These are phyloP conservation scores for Sebastes matsubarae DNA, from an alignment of 2,797 vertebrate species.

Conservation along the genomic window DNA sequence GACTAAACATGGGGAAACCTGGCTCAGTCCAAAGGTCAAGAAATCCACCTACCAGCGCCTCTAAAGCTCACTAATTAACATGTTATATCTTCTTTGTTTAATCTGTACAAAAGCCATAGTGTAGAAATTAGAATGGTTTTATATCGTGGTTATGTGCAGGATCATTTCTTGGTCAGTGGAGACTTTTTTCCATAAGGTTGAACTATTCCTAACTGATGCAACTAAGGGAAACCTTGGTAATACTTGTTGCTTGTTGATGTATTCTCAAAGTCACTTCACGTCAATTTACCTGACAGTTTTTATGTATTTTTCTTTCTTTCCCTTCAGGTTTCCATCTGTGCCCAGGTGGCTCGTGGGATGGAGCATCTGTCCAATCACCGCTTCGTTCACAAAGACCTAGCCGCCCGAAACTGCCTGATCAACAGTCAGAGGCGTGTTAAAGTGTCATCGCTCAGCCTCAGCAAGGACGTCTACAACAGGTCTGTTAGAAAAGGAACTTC, in stretches of 20 bases:
- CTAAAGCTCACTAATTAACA: not conserved
- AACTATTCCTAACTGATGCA: not conserved
- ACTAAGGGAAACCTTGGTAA: not conserved
- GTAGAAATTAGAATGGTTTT: not conserved
- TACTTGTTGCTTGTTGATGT: not conserved
- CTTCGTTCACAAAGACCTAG: slow-evolving; percentile 96
- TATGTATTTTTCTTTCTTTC: not conserved
- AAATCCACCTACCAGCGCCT: not conserved
- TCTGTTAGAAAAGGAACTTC: slow-evolving; percentile 42
- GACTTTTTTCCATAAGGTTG: accelerated
- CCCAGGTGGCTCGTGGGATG: slow-evolving; percentile 96
- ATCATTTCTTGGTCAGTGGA: not conserved
- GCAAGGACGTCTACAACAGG: slow-evolving; percentile 98
- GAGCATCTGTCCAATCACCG: slow-evolving; percentile 94
- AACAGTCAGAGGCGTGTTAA: slow-evolving; percentile 93
- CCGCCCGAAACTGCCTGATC: slow-evolving; percentile 94
- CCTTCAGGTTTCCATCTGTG: slow-evolving; percentile 91
- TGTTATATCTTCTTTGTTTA: not conserved
- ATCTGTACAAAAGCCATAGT: not conserved
- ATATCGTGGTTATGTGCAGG: not conserved
- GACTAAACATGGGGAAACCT: not conserved
- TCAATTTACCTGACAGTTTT: not conserved
- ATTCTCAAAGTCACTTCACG: not conserved
- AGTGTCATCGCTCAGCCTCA: slow-evolving; percentile 92
- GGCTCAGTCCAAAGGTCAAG: not conserved